Base-by-base conservation (phyloP, 2,888 invertebrate genomes). In the Magallana nippona region DNA sequence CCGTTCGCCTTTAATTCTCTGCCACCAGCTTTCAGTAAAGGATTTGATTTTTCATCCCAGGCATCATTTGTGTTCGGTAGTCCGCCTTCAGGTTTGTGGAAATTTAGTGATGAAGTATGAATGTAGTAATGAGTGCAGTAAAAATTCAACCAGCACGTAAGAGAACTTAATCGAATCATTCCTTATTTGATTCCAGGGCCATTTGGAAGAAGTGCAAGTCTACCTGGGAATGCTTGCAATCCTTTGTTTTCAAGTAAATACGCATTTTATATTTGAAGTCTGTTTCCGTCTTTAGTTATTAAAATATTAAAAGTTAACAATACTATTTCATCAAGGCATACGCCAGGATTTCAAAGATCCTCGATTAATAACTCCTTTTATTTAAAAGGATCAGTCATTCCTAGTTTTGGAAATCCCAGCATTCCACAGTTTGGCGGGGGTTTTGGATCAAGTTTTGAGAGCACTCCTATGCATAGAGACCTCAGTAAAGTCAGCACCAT, bases 11-110 rank as follows among this genome's bases (percentile, higher is more conserved):
- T 92, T 86, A 89, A 87, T 82, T 88, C 90, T 17, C 87, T 91
- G 13, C 90, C 92, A 2, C 63, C 85, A 15, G 88, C 90, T 78
- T 87, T 88, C 22, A 88, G 88, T 94, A 87, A 95, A 89, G 96
- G 96, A 57, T 96, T 96, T 93, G 96, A 96, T 93, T 96, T 96
- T 85, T 86, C 87, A 32, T 71, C 86, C 15, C 85, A 86, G 56
- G 60, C 78, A 17, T 83, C 79, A 57, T 86, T 82, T 81, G 58
- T 86, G 44, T 85, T 78, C 83, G 78, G 82, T 15, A 60, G 78
- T n/a, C 71, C 82, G 55, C 55, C 57, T 17, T 44, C 83, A 56
- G 81, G 83, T 82, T 78, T 32, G 19, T 44, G 10, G 77, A 19
- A 56, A 19, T n/a, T n/a, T n/a, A n/a, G n/a, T n/a, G n/a, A n/a